phyloP scores from a whole-genome alignment of 2,888 invertebrate genomes.

The Cosmia pyralina region DNA sequence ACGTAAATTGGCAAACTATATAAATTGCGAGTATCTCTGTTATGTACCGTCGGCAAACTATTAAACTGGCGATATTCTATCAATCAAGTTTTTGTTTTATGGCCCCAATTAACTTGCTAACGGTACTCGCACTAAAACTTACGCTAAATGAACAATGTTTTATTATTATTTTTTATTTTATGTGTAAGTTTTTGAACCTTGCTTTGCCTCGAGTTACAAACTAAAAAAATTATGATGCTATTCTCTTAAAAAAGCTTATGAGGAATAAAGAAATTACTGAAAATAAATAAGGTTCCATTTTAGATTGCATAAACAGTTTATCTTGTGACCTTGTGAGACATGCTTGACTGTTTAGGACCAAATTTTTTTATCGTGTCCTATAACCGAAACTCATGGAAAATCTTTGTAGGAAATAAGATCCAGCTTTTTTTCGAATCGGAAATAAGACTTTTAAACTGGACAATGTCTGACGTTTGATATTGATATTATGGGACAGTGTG shows the following conservation, averaged over 20 bases:
- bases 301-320: neutral
- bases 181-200: conserved; percentile 1
- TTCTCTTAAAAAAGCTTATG: too few relatives aligned
- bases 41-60: conserved; percentile 45
- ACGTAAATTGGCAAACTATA: conserved; percentile 61
- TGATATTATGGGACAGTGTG: too few relatives aligned
- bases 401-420: neutral
- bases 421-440: neutral
- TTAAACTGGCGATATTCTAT: conserved; percentile 54
- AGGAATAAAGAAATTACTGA: neutral
- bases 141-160: conserved; percentile 63
- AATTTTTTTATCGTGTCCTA: neutral
- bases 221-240: too few relatives aligned
- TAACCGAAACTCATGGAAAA: neutral
- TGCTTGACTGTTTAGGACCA: neutral
- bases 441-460: too few relatives aligned
- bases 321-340: too few relatives aligned
- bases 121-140: conserved; percentile 67
- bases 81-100: conserved; percentile 65
- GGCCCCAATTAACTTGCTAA: conserved; percentile 61
- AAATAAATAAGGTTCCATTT: neutral
- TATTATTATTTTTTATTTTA: conserved; percentile 38
- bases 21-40: conserved; percentile 48
- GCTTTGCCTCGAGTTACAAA: neutral
- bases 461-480: too few relatives aligned